phyloP scores from a whole-genome alignment of 2,797 vertebrate species.

The Pelochelys cantorii region DNA sequence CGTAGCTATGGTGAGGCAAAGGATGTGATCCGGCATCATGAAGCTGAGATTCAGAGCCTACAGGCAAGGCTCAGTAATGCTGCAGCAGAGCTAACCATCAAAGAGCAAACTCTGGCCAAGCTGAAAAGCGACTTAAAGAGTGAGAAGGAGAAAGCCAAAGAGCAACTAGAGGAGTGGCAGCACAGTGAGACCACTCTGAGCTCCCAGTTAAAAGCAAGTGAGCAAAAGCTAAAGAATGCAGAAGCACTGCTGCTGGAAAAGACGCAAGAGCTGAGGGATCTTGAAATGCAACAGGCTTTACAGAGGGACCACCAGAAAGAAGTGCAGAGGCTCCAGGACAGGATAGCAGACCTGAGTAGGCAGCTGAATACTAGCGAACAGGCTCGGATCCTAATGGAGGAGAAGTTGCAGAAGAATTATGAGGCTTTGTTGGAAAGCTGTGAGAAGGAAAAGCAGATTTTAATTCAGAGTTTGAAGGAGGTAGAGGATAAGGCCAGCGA shows the following conservation, averaged over 20 bases:
- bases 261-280: conserved; percentile 90
- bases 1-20: conserved; percentile 94
- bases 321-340: conserved; percentile 91
- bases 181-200: conserved; percentile 84
- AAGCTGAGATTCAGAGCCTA: conserved; percentile 90
- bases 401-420: conserved; percentile 90
- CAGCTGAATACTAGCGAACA: conserved; percentile 90
- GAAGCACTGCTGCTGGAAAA: conserved; percentile 92
- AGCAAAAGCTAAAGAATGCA: conserved; percentile 89
- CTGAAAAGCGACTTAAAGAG: conserved; percentile 91
- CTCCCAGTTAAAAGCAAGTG: conserved; percentile 90
- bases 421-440: conserved; percentile 88
- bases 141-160: conserved; percentile 89
- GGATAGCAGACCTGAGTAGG: conserved; percentile 87
- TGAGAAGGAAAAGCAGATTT: conserved; percentile 89
- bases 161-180: conserved; percentile 90
- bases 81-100: conserved; percentile 89
- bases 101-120: conserved; percentile 91
- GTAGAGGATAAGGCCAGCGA: conserved; percentile 86
- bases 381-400: conserved; percentile 88
- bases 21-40: conserved; percentile 90
- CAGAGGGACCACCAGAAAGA: conserved; percentile 92
- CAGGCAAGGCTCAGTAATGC: conserved; percentile 90
- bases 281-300: conserved; percentile 92
- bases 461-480: conserved; percentile 87